These are phyloP conservation scores for Dendrolimus punctatus DNA, from an alignment of 1,140 invertebrate genomes.

Conservation along the genomic window DNA sequence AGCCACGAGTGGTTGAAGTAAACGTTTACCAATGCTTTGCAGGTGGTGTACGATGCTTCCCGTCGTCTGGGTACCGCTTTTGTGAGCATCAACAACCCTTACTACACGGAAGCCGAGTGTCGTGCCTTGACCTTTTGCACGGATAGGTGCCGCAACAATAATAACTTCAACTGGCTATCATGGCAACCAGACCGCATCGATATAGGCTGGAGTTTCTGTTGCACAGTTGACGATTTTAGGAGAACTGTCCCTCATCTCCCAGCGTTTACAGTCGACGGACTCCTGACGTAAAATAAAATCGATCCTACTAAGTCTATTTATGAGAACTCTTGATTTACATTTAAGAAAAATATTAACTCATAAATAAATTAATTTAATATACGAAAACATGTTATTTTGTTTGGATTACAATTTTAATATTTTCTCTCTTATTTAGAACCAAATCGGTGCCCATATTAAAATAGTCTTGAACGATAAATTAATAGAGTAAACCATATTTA, in stretches of 20 bases:
- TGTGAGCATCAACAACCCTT: conserved; percentile 78
- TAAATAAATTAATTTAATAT: too few relatives aligned
- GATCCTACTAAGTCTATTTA: too few relatives aligned
- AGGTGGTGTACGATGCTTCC: conserved; percentile 73
- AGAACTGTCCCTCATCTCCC: conserved; percentile 70
- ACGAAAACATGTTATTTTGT: too few relatives aligned
- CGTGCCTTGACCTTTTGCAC: conserved; percentile 71
- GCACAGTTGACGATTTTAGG: conserved; percentile 75
- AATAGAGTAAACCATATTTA: too few relatives aligned
- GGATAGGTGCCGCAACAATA: conserved; percentile 69
- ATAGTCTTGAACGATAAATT: too few relatives aligned
- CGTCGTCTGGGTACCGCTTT: conserved; percentile 72
- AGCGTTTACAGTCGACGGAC: conserved; percentile 47
- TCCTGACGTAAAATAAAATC: conserved; percentile 35
- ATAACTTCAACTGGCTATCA: conserved; percentile 70
- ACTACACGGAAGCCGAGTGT: conserved; percentile 52
- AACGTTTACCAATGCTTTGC: not conserved
- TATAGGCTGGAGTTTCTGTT: conserved; percentile 78
- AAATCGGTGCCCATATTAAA: too few relatives aligned
- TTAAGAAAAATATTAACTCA: too few relatives aligned
- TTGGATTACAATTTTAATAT: too few relatives aligned
- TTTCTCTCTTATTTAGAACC: too few relatives aligned
- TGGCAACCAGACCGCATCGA: conserved; percentile 66
- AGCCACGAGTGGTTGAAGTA: too few relatives aligned
- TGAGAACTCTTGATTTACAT: too few relatives aligned